Evolutionary conservation across 2,888 invertebrate genomes (phyloP), one percentile per base, ranked within the genome.

Genomic region (Trachelus iudaicus): DNA sequence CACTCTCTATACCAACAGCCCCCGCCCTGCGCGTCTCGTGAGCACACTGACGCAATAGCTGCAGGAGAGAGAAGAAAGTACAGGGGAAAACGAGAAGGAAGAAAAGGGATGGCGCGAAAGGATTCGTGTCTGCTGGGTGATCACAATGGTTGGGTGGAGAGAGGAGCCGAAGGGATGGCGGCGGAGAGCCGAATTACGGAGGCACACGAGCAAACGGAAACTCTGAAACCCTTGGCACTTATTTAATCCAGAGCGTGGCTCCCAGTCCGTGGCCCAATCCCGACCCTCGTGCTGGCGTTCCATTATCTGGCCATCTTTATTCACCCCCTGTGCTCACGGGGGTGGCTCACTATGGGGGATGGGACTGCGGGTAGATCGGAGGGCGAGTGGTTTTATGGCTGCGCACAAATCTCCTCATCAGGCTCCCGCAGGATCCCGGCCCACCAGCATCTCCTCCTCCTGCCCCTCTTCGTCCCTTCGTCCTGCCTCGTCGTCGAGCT

Each of bases 371-470:
- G 78, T 13, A 34, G 79, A 56, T 56, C 40, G 40, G 40, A 56
- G 40, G 23, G 40, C 40, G 83, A 85, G 81, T 80, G 82, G 87
- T 91, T 91, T 91, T 90, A 91, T 85, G 90, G 87, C 87, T 88
- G 90, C 87, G 86, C 90, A 88, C 89, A 90, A 91, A 91, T 91
- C 91, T 90, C 90, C 90, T 90, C 91, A 88, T 90, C 90, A 88
- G 88, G 88, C 89, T 89, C 86, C 88, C 87, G 87, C 85, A 88
- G 87, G 83, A 88, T 88, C 85, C 85, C 81, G 80, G 79, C 79
- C 77, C 78, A 79, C 78, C 71, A 68, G 76, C 35, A 74, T 69
- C 75, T 69, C 75, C 78, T 81, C 81, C 23, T 56, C 23, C 23
- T 79, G 77, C 77, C 77, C 34, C 74, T 15, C 37, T 15, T 40